Conservation (phyloP, 2,888 invertebrate genomes). For the Silvanus unidentatus region DNA sequence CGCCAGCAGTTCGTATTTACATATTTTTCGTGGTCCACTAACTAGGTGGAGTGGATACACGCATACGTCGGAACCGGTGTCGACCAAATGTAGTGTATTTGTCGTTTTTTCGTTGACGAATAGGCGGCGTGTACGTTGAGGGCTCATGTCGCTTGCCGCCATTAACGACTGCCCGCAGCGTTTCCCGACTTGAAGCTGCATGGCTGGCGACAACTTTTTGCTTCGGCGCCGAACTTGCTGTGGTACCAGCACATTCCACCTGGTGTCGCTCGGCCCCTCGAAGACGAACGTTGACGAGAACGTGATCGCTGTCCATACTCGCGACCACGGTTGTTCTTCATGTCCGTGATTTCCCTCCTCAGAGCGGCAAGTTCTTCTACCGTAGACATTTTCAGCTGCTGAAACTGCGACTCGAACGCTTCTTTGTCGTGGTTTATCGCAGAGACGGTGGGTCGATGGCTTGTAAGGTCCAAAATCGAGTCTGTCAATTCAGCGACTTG, state of each 20-base stretch:
- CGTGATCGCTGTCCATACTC: too few relatives aligned
- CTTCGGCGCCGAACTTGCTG: conserved; percentile 10
- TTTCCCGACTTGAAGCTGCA: conserved; percentile 10
- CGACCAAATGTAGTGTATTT: conserved; percentile 20
- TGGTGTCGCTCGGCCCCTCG: too few relatives aligned
- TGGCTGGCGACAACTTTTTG: conserved; percentile 12
- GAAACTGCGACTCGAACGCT: too few relatives aligned
- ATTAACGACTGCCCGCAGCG: conserved; percentile 24
- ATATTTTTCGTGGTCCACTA: conserved; percentile 15
- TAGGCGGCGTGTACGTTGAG: conserved; percentile 21
- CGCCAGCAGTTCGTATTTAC: conserved; percentile 28
- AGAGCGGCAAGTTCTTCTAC: too few relatives aligned
- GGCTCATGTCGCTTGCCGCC: conserved; percentile 25
- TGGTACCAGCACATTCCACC: conserved; percentile 16
- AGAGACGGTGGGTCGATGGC: background rate
- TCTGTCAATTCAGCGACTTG: too few relatives aligned
- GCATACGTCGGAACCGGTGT: conserved; percentile 19
- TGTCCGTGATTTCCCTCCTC: too few relatives aligned
- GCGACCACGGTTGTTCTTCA: too few relatives aligned
- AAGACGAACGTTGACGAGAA: too few relatives aligned
- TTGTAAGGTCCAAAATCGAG: background rate
- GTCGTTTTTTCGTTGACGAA: conserved; percentile 23
- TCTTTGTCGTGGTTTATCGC: too few relatives aligned
- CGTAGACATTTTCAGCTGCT: too few relatives aligned
- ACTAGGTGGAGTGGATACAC: conserved; percentile 21